Evolutionary conservation across 2,113 vertebrate genomes (phyloP), one percentile per base, ranked within the genome.

Genomic region (Lagenorhynchus albirostris): DNA sequence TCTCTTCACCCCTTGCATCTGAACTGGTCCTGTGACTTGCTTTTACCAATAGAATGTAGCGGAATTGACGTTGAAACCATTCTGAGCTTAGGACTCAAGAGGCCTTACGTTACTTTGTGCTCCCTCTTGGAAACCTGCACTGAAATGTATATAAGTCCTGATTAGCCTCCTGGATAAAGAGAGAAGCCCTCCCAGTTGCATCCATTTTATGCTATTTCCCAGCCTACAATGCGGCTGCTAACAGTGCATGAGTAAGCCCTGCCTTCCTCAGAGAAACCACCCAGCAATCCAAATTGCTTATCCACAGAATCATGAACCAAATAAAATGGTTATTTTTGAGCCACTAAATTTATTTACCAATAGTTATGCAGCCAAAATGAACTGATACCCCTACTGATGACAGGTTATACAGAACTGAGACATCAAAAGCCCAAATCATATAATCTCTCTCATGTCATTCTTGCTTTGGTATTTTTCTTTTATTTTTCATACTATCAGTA

Each of bases 241-340:
- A 21, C n/a, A n/a, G 9, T 26, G 31, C 0, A 1, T 6, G 13
- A 55, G 23, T 8, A n/a, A 84, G 15, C 9, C 25, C 44, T 38
- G 23, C 1, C 21, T 13, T 9, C 50, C n/a, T 31, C 47, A 93
- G 58, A 80, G 53, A 17, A 84, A 41, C 1, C 14, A 41, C 18
- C 8, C 18, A 80, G 21, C 38, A 50, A 33, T n/a, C 4, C 11
- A 62, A 58, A 55, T 6, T 50, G 11, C 26, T 53, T 11, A 68
- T 14, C 38, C n/a, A 88, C 6, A 65, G 36, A 44, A 36, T 29
- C 15, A 15, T n/a, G 15, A 33, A 47, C 14, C 77, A 44, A 91
- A 38, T 12, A 33, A 71, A 62, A 31, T 68, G 25, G 3, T 5
- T 8, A 74, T 29, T 38, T 67, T 77, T 63, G 41, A 82, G 38